Evolutionary conservation across 2,888 invertebrate species (phyloP).

Genomic region (Perizoma affinitatum): DNA sequence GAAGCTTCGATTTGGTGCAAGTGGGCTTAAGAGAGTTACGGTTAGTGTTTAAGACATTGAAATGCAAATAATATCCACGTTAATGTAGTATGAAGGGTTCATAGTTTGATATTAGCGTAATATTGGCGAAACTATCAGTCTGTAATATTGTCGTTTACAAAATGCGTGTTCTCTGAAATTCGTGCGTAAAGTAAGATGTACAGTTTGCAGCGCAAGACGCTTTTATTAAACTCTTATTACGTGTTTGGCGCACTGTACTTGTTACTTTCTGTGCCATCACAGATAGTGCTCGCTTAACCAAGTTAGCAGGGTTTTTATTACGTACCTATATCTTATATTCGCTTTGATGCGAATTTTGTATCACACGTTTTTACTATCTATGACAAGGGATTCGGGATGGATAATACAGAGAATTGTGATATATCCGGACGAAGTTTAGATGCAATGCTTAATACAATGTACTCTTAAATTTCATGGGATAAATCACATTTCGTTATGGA

Average conservation of each 20-base stretch:
- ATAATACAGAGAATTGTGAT: conserved; percentile 15
- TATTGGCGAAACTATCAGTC: conserved; percentile 31
- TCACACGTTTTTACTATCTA: conserved; percentile 11
- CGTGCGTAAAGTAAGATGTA: too few relatives aligned
- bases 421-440: not conserved
- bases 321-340: conserved; percentile 43
- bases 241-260: too few relatives aligned
- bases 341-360: conserved; percentile 50
- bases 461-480: not conserved
- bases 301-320: not conserved
- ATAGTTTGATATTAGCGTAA: conserved; percentile 35
- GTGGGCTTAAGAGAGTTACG: not conserved
- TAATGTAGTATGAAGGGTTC: conserved; percentile 30
- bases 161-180: too few relatives aligned
- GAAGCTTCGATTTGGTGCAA: conserved; percentile 4
- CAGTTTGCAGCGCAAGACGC: too few relatives aligned
- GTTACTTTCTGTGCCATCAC: too few relatives aligned
- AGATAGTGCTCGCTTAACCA: too few relatives aligned
- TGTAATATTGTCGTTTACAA: conserved; percentile 38
- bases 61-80: conserved; percentile 36
- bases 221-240: too few relatives aligned
- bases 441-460: too few relatives aligned
- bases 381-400: conserved; percentile 1
- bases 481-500: not conserved
- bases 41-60: conserved; percentile 20